Percentiles rank a stretch among this genome's conserved stretches.
These are phyloP conservation scores for Protomyctophum bolini DNA, from an alignment of 2,113 vertebrate genomes.

Conservation along the genomic window DNA sequence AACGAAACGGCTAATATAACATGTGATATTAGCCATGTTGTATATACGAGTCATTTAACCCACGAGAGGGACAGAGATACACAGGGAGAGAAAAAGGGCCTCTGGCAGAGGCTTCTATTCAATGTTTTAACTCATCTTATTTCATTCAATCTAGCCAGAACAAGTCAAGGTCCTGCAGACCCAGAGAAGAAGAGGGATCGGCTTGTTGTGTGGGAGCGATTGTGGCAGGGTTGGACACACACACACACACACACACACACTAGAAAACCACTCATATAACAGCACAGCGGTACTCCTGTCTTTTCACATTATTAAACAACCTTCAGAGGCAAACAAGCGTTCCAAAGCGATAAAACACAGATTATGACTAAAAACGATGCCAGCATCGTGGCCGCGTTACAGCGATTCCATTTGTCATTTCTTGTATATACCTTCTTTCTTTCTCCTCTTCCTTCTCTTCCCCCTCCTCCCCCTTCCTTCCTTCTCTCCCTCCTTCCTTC, in stretches of 20 bases:
- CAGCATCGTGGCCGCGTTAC: background rate
- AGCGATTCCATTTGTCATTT: background rate
- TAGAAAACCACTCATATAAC: background rate
- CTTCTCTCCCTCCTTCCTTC: background rate
- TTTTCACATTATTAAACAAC: conserved; percentile 65
- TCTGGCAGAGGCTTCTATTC: too few species aligned
- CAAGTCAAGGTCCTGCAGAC: too few species aligned
- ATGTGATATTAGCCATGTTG: too few species aligned
- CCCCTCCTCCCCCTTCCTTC: background rate
- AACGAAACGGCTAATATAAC: background rate
- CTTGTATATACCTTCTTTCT: background rate
- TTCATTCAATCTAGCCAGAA: too few species aligned
- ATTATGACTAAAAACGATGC: conserved; percentile 11
- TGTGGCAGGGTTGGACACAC: too few species aligned
- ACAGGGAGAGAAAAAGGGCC: background rate
- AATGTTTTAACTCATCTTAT: too few species aligned
- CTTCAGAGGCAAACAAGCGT: conserved; percentile 55
- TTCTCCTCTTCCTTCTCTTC: background rate
- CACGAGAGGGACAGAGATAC: background rate
- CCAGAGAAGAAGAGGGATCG: too few species aligned
- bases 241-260: too few species aligned
- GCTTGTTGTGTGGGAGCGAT: too few species aligned
- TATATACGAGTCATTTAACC: too few species aligned
- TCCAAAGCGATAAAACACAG: conserved; percentile 3
- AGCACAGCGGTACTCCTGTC: conserved; percentile 41